These are phyloP conservation scores for Odontomyia ornata DNA, from an alignment of 2,888 invertebrate genomes.

Conservation along the genomic window DNA sequence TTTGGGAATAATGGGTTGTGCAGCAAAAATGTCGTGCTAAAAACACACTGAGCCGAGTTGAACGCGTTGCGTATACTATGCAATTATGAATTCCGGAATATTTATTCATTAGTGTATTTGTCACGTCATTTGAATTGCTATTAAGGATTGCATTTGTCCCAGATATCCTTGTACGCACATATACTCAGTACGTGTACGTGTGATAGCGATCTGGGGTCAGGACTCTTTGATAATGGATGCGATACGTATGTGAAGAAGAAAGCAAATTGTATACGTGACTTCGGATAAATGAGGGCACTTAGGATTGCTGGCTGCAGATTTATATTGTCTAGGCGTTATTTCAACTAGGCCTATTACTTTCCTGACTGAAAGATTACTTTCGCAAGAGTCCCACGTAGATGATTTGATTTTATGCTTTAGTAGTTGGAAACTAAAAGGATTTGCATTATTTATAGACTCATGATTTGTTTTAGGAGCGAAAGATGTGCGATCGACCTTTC, in stretches of 20 bases:
- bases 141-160: background rate
- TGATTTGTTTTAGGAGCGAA: too few relatives aligned
- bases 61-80: background rate
- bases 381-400: too few relatives aligned
- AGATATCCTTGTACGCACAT: background rate
- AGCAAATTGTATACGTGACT: background rate
- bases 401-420: too few relatives aligned
- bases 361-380: too few relatives aligned
- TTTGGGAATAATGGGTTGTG: background rate
- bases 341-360: background rate
- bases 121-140: constrained; percentile 18
- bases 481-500: too few relatives aligned
- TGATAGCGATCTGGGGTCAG: background rate
- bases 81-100: constrained; percentile 2
- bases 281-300: background rate
- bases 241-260: background rate
- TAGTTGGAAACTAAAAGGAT: too few relatives aligned
- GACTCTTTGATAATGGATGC: constrained; percentile 3
- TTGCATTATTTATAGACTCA: too few relatives aligned
- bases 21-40: background rate
- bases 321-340: background rate
- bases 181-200: background rate
- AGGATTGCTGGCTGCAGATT: background rate
- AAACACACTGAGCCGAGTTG: background rate
- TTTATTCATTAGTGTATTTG: constrained; percentile 32